Percentiles rank a stretch among this genome's conserved stretches.
Evolutionary conservation across 1,140 invertebrate species (phyloP).

Genomic region (Meloidogyne chitwoodi): DNA sequence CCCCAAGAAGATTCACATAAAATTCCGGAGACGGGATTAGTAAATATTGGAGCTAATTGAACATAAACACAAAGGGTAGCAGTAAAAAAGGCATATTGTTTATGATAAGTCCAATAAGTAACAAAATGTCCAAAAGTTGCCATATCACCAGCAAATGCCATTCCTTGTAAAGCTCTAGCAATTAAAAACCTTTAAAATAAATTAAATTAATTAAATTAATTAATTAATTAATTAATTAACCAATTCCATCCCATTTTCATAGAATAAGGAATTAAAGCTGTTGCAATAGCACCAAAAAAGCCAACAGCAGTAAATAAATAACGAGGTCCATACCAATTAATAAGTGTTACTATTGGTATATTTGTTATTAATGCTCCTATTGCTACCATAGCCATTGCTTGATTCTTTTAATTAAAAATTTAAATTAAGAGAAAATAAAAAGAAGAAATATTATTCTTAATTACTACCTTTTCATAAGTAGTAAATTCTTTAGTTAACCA

Average conservation of each 20-base stretch:
- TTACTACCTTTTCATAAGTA: conserved; percentile 16
- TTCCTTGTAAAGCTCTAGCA: conserved; percentile 25
- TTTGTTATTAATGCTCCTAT: conserved; percentile 16
- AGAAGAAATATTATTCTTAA: neutral
- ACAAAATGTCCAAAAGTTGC: conserved; percentile 34
- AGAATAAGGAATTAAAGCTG: conserved; percentile 28
- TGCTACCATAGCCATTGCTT: conserved; percentile 18
- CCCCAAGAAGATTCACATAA: conserved; percentile 35
- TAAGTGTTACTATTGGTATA: conserved; percentile 27
- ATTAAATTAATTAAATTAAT: neutral
- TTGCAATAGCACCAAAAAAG: conserved; percentile 31
- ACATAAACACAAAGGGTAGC: conserved; percentile 35
- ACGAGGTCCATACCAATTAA: conserved; percentile 34
- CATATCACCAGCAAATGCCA: conserved; percentile 35
- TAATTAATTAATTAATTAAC: neutral
- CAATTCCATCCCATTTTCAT: conserved; percentile 25
- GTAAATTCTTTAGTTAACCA: conserved; percentile 17
- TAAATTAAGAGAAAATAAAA: conserved; percentile 3
- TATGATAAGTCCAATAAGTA: conserved; percentile 31
- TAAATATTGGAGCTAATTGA: conserved; percentile 30
- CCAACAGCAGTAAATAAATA: conserved; percentile 36
- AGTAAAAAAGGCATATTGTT: conserved; percentile 34
- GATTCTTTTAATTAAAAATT: conserved; percentile 6
- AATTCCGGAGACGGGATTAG: conserved; percentile 30
- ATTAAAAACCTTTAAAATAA: conserved; percentile 11